Conservation (phyloP, 1,140 invertebrate genomes). For the Aethina tumida region DNA sequence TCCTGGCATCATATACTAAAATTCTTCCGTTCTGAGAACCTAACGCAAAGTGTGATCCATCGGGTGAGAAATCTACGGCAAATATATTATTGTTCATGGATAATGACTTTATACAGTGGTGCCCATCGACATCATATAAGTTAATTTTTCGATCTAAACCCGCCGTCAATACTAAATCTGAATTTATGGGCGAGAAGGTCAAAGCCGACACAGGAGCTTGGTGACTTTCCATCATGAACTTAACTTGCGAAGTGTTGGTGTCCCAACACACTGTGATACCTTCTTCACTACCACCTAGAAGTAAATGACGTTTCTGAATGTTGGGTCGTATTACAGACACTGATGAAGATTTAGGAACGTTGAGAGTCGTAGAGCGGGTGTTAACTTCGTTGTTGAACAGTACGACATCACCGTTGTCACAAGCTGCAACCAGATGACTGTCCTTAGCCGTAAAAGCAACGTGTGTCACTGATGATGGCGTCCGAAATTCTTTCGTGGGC, state of each 20-base stretch:
- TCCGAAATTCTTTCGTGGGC: constrained; percentile 25
- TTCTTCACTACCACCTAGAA: constrained; percentile 29
- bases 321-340: constrained; percentile 27
- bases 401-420: constrained; percentile 27
- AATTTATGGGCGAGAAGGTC: constrained; percentile 28
- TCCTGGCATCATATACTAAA: constrained; percentile 28
- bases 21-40: constrained; percentile 29
- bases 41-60: constrained; percentile 26
- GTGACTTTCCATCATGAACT: constrained; percentile 24
- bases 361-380: constrained; percentile 20
- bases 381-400: constrained; percentile 27
- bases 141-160: constrained; percentile 29
- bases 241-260: constrained; percentile 26
- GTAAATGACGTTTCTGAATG: constrained; percentile 22
- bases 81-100: constrained; percentile 25
- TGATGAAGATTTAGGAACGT: constrained; percentile 27
- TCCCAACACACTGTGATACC: constrained; percentile 33
- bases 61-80: constrained; percentile 29
- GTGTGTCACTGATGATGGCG: constrained; percentile 18
- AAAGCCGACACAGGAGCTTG: constrained; percentile 24
- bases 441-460: constrained; percentile 29
- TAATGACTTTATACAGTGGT: constrained; percentile 19
- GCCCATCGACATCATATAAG: constrained; percentile 26
- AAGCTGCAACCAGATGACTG: constrained; percentile 27
- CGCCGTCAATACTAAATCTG: constrained; percentile 23